Conservation (phyloP, 2,888 invertebrate species). For the Dione juno region DNA sequence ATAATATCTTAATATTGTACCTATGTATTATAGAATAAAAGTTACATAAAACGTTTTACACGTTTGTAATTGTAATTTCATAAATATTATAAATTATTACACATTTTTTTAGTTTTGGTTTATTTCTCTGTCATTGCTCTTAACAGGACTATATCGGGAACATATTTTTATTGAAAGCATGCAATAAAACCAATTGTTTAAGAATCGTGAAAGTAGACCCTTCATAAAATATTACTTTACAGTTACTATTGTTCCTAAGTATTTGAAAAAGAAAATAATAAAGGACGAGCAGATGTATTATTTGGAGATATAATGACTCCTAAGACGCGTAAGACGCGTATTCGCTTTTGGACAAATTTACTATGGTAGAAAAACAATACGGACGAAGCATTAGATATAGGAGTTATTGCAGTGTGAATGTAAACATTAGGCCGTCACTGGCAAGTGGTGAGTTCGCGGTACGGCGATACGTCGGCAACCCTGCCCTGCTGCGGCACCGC, state of each 20-base stretch:
- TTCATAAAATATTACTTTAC: background rate
- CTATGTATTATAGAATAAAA: slow-evolving; percentile 14
- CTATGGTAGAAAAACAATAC: background rate
- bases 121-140: background rate
- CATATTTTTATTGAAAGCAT: background rate
- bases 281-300: too few species aligned
- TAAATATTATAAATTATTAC: background rate
- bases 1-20: background rate
- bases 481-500: slow-evolving; percentile 85
- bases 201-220: slow-evolving; percentile 18
- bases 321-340: background rate
- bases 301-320: background rate
- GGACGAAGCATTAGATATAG: slow-evolving; percentile 16
- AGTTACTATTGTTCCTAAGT: background rate
- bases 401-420: slow-evolving; percentile 64
- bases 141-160: slow-evolving; percentile 2
- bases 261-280: slow-evolving; percentile 2
- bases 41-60: background rate
- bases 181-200: slow-evolving; percentile 10
- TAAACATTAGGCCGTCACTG: slow-evolving; percentile 63
- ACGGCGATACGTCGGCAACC: slow-evolving; percentile 75
- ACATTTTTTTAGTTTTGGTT: background rate
- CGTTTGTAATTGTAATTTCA: background rate
- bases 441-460: background rate
- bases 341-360: background rate